phyloP scores from a whole-genome alignment of 2,113 vertebrate species.

The Neolamprologus sp. region DNA sequence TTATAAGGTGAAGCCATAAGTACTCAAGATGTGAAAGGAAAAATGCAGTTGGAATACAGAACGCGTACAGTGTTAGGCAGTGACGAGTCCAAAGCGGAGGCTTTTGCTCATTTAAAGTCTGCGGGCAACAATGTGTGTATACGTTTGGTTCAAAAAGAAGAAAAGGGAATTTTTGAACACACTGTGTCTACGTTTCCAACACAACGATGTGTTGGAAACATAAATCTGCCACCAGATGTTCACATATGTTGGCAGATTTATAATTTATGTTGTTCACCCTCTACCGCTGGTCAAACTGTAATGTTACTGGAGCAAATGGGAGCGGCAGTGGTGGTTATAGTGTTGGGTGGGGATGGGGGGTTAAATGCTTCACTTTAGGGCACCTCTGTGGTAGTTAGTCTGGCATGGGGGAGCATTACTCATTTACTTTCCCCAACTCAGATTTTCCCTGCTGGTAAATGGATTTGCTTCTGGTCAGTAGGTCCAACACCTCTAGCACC shows the following conservation, averaged over 20 bases:
- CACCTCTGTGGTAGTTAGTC: conserved; percentile 31
- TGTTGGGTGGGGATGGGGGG: not conserved
- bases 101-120: not conserved
- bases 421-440: conserved; percentile 27
- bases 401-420: conserved; percentile 39
- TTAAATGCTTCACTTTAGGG: conserved; percentile 49
- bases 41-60: not conserved
- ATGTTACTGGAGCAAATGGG: not conserved
- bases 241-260: conserved; percentile 6
- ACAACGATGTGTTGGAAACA: no score
- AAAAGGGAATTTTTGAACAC: not conserved
- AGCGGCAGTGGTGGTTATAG: not conserved
- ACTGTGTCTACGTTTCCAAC: not conserved
- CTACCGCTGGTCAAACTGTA: conserved; percentile 14
- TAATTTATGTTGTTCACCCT: not conserved
- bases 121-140: not conserved
- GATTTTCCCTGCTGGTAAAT: conserved; percentile 35
- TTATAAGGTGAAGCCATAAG: not conserved
- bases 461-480: conserved; percentile 46
- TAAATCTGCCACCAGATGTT: not conserved
- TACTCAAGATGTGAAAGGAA: not conserved
- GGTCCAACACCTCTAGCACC: not conserved
- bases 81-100: not conserved
- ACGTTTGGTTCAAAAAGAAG: not conserved
- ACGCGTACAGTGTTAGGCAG: not conserved